These are phyloP conservation scores for Pao palembangensis DNA, from an alignment of 2,113 vertebrate species.

Conservation along the genomic window DNA sequence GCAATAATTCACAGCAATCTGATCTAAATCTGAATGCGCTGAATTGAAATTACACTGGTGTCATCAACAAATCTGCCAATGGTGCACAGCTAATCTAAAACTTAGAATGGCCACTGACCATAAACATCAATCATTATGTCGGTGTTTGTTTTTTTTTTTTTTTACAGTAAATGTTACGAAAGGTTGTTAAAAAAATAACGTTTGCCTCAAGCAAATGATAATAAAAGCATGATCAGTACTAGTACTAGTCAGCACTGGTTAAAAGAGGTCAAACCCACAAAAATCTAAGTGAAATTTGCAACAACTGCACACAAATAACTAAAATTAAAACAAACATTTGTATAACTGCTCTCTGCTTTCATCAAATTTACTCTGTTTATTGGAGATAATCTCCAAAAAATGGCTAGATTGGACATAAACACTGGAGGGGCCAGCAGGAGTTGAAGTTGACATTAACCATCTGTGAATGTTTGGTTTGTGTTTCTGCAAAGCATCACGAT, in stretches of 20 bases:
- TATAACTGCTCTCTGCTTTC: too few relatives aligned
- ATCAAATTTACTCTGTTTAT: too few relatives aligned
- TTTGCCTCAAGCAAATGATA: neutral
- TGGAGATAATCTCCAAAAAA: too few relatives aligned
- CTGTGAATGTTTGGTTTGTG: too few relatives aligned
- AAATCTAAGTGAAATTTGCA: too few relatives aligned
- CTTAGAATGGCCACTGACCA: slow-evolving; percentile 10
- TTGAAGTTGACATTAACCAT: too few relatives aligned
- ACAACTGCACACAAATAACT: too few relatives aligned
- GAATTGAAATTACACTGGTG: slow-evolving; percentile 18
- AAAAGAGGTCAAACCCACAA: too few relatives aligned
- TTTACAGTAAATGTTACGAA: neutral
- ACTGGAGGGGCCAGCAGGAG: too few relatives aligned
- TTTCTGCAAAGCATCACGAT: too few relatives aligned
- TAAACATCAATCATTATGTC: neutral
- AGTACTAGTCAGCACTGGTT: neutral
- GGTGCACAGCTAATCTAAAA: slow-evolving; percentile 29
- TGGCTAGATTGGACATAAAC: too few relatives aligned
- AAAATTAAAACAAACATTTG: too few relatives aligned
- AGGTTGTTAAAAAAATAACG: neutral
- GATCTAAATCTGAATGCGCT: slow-evolving; percentile 3
- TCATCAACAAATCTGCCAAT: slow-evolving; percentile 11
- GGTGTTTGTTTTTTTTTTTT: neutral
- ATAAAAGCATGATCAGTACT: neutral
- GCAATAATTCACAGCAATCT: neutral